A percentile compares a stretch with the other conserved stretches of the same genome.
Conservation (phyloP, 2,888 invertebrate genomes). For the Amblyjoppa proteus region DNA sequence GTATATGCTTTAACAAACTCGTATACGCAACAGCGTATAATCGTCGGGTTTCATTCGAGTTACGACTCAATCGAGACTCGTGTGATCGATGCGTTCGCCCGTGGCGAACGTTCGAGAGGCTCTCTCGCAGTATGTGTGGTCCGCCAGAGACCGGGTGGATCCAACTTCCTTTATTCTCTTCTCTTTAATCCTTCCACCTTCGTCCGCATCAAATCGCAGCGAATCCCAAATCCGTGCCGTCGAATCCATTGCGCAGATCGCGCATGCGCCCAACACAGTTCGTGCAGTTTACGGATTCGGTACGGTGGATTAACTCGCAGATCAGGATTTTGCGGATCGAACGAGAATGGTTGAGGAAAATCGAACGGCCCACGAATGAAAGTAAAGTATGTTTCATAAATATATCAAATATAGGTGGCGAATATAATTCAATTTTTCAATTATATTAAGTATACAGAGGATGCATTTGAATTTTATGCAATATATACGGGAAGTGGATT, state of each 20-base stretch:
- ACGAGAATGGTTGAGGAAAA: neutral
- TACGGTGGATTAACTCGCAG: slow-evolving; percentile 55
- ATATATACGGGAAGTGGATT: too few species aligned
- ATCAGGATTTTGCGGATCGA: slow-evolving; percentile 51
- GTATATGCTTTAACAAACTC: slow-evolving; percentile 9
- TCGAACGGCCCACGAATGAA: neutral
- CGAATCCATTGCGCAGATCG: slow-evolving; percentile 63
- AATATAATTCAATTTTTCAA: too few species aligned
- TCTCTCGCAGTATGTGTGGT: slow-evolving; percentile 61
- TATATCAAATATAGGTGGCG: too few species aligned
- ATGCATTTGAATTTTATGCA: too few species aligned
- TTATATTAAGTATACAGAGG: too few species aligned
- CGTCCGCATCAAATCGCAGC: slow-evolving; percentile 40
- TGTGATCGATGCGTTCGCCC: slow-evolving; percentile 62
- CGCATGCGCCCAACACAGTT: neutral
- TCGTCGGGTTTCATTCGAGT: slow-evolving; percentile 63
- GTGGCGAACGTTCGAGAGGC: slow-evolving; percentile 44
- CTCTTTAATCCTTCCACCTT: slow-evolving; percentile 67
- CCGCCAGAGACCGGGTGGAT: slow-evolving; percentile 36
- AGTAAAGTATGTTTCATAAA: neutral
- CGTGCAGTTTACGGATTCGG: slow-evolving; percentile 26
- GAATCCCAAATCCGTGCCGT: slow-evolving; percentile 41
- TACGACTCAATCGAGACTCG: slow-evolving; percentile 66
- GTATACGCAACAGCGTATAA: slow-evolving; percentile 41
- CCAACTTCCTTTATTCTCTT: slow-evolving; percentile 57